Conservation (phyloP, 2,888 invertebrate species). For the Catocala sponsa region DNA sequence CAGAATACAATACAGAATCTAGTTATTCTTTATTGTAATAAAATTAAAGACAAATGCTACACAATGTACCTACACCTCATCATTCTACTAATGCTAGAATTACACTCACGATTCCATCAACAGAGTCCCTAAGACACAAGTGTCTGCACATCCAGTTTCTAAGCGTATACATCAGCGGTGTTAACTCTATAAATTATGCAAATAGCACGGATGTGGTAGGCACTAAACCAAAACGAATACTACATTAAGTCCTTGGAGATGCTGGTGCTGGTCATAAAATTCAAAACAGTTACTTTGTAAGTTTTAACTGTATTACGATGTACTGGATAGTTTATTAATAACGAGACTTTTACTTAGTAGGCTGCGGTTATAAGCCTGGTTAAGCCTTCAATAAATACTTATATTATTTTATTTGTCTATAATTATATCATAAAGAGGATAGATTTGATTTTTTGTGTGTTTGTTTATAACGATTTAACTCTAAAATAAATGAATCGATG, state of each 20-base stretch:
- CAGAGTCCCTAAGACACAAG: not conserved
- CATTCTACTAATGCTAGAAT: too few species aligned
- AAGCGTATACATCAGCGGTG: conserved; percentile 41
- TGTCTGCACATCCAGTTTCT: conserved; percentile 14
- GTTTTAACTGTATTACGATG: conserved; percentile 45
- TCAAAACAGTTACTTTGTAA: conserved; percentile 52
- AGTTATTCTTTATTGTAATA: too few species aligned
- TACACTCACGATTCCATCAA: not conserved
- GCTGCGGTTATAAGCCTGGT: not conserved
- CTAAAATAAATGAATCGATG: too few species aligned
- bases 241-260: conserved; percentile 54
- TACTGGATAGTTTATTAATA: conserved; percentile 34
- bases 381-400: not conserved
- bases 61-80: too few species aligned
- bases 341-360: conserved; percentile 15
- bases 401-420: not conserved
- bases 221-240: conserved; percentile 56
- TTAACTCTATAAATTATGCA: conserved; percentile 50
- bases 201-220: conserved; percentile 50
- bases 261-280: conserved; percentile 56
- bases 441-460: too few species aligned
- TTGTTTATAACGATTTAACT: too few species aligned
- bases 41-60: too few species aligned
- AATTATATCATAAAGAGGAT: too few species aligned
- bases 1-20: too few species aligned